A percentile compares a stretch with the other conserved stretches of the same genome.
Evolutionary conservation across 2,797 vertebrate species (phyloP).

Genomic region (Chanos chanos): DNA sequence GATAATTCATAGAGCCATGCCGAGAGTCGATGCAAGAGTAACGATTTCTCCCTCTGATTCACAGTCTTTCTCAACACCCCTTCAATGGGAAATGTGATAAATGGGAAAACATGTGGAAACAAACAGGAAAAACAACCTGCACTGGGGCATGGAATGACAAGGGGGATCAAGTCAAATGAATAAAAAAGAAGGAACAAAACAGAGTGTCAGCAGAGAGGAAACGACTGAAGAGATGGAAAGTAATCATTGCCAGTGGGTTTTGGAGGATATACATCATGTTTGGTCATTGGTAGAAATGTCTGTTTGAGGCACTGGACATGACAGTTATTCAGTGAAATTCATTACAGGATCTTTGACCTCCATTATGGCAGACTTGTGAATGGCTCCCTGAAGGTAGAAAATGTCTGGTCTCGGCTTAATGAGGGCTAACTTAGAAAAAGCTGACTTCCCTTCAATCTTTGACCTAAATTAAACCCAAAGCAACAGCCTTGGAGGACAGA

Average conservation of each 20-base stretch:
- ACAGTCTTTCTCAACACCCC: neutral
- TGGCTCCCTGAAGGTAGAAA: constrained; percentile 37
- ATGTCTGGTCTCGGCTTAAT: constrained; percentile 38
- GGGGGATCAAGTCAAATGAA: constrained; percentile 10
- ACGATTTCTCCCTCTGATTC: constrained; percentile 3
- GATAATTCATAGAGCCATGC: constrained; percentile 17
- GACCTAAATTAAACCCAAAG: constrained; percentile 34
- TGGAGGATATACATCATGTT: constrained; percentile 32
- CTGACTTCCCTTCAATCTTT: constrained; percentile 32
- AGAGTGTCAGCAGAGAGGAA: neutral
- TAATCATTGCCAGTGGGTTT: constrained; percentile 35
- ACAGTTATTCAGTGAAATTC: constrained; percentile 43
- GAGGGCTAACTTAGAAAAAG: constrained; percentile 39
- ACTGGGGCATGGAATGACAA: neutral
- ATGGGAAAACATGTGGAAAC: constrained; percentile 23
- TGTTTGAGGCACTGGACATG: constrained; percentile 24
- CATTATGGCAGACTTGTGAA: constrained; percentile 44
- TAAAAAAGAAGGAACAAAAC: constrained; percentile 2
- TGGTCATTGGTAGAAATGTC: constrained; percentile 37
- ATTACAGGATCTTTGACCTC: constrained; percentile 53
- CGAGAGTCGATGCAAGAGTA: neutral
- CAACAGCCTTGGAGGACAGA: constrained; percentile 15
- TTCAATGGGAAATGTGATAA: constrained; percentile 16
- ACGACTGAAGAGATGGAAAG: constrained; percentile 13
- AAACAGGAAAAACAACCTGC: constrained; percentile 30